Evolutionary conservation across 2,888 invertebrate genomes (phyloP).

Genomic region (Cotesia congregata): DNA sequence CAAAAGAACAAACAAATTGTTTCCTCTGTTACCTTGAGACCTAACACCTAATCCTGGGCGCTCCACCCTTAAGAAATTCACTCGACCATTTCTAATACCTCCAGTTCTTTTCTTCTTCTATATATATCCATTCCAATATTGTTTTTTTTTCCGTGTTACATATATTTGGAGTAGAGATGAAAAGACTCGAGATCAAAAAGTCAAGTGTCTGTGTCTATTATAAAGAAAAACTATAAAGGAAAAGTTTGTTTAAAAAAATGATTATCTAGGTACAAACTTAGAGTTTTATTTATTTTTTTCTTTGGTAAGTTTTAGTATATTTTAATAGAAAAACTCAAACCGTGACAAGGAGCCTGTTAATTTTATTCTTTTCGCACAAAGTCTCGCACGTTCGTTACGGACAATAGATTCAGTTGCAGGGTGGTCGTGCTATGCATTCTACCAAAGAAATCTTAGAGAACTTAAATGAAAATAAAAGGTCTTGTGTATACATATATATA

Average conservation of each 20-base stretch:
- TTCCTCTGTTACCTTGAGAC: conserved; percentile 48
- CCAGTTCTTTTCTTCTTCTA: conserved; percentile 2
- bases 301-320: neutral
- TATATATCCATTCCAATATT: neutral
- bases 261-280: conserved; percentile 9
- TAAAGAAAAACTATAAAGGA: conserved; percentile 17
- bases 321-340: conserved; percentile 22
- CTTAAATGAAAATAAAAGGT: conserved; percentile 1
- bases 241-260: conserved; percentile 26
- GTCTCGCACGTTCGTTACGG: conserved; percentile 29
- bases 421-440: conserved; percentile 29
- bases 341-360: conserved; percentile 39
- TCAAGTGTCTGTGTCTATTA: neutral
- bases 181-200: neutral
- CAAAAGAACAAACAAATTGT: conserved; percentile 55
- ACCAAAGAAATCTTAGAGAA: conserved; percentile 25
- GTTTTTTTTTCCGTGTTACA: conserved; percentile 28
- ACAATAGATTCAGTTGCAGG: conserved; percentile 34
- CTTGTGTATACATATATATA: conserved; percentile 14
- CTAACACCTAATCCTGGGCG: conserved; percentile 45
- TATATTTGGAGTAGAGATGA: conserved; percentile 3
- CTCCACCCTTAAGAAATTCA: conserved; percentile 22
- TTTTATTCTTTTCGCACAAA: conserved; percentile 35
- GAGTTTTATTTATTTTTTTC: neutral
- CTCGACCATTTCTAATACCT: conserved; percentile 19